Evolutionary conservation across 1,140 invertebrate genomes (phyloP).

Genomic region (Achroia grisella): DNA sequence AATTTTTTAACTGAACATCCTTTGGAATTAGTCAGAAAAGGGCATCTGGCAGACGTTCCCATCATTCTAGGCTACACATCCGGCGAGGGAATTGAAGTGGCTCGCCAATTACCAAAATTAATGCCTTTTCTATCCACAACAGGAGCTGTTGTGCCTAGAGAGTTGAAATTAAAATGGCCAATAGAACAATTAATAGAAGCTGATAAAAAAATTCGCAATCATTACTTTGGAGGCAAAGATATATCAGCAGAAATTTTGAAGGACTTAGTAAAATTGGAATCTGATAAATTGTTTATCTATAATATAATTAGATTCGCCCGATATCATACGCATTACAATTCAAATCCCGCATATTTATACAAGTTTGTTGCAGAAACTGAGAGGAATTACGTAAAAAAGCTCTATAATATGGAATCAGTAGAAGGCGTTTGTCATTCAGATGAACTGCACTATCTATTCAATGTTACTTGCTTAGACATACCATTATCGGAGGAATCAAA

Average conservation of each 20-base stretch:
- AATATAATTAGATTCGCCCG: constrained; percentile 49
- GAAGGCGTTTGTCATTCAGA: constrained; percentile 59
- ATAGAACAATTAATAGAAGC: constrained; percentile 17
- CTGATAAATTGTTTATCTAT: constrained; percentile 45
- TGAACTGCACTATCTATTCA: constrained; percentile 51
- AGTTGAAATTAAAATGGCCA: constrained; percentile 44
- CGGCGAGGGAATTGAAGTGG: constrained; percentile 56
- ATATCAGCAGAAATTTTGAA: constrained; percentile 29
- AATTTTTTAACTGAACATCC: constrained; percentile 47
- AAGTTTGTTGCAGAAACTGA: constrained; percentile 53
- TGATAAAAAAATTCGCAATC: constrained; percentile 37
- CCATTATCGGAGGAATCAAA: constrained; percentile 41
- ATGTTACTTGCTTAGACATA: constrained; percentile 42
- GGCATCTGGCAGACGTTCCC: constrained; percentile 37
- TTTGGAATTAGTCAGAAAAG: constrained; percentile 29
- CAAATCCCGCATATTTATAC: constrained; percentile 44
- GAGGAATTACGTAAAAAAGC: constrained; percentile 46
- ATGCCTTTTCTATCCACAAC: not conserved
- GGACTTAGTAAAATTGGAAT: constrained; percentile 37
- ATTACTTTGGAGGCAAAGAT: constrained; percentile 38
- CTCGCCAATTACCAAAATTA: constrained; percentile 26
- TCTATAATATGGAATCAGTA: constrained; percentile 47
- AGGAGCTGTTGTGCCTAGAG: constrained; percentile 44
- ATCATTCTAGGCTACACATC: constrained; percentile 55
- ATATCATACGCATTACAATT: constrained; percentile 25